A percentile compares a stretch with the other conserved stretches of the same genome.
Conservation (phyloP, 2,797 vertebrate species). For the Spinibarbus caldwelli region DNA sequence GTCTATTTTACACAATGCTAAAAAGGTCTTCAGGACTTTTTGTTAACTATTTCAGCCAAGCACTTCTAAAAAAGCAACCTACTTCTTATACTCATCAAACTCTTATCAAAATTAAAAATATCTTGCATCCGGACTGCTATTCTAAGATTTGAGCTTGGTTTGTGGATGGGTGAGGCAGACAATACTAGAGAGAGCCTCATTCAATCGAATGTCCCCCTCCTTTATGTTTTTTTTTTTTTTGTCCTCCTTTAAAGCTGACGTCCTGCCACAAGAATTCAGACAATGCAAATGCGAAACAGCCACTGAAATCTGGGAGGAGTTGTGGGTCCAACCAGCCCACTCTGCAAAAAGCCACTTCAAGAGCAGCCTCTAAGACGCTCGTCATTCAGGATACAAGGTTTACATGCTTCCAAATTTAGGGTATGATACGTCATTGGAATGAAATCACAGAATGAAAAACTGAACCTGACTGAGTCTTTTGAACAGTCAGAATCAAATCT, state of each 20-base stretch:
- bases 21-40: neutral
- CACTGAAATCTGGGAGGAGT: constrained; percentile 16
- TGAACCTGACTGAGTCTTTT: neutral
- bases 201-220: neutral
- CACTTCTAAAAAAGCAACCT: neutral
- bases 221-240: constrained; percentile 44
- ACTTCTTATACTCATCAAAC: neutral
- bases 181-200: constrained; percentile 31
- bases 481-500: neutral
- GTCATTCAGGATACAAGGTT: constrained; percentile 16
- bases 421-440: neutral
- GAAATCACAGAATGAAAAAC: constrained; percentile 10
- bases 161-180: constrained; percentile 16
- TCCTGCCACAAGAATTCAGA: constrained; percentile 61
- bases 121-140: neutral
- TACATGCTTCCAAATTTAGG: constrained; percentile 26
- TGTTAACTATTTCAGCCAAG: neutral
- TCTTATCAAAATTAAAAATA: too few relatives aligned
- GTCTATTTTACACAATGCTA: neutral
- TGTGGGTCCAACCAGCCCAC: constrained; percentile 19
- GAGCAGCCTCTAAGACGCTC: neutral
- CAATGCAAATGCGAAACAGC: constrained; percentile 52
- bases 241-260: constrained; percentile 57
- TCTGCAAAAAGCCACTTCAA: constrained; percentile 22
- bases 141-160: constrained; percentile 18